These are phyloP conservation scores for Nylanderia fulva DNA, from an alignment of 1,140 invertebrate genomes.

Conservation along the genomic window DNA sequence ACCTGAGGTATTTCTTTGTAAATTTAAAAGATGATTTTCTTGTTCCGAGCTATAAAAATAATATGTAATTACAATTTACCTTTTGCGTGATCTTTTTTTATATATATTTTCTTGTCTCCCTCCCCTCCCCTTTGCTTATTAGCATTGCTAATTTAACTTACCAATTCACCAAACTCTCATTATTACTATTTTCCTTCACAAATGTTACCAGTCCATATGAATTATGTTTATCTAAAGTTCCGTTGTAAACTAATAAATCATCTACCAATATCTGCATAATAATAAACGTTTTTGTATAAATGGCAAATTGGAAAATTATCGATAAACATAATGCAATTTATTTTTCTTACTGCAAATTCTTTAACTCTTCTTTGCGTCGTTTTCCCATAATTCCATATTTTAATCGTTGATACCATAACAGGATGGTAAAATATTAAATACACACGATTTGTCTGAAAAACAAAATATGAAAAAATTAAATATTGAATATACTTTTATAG, in stretches of 20 bases:
- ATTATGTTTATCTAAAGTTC: slow-evolving; percentile 86
- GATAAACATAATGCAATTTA: not conserved
- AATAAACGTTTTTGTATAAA: slow-evolving; percentile 13
- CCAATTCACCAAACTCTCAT: slow-evolving; percentile 28
- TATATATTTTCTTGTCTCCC: not conserved
- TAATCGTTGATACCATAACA: slow-evolving; percentile 90
- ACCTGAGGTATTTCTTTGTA: slow-evolving; percentile 66
- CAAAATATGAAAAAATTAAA: slow-evolving; percentile 12
- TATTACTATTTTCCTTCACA: slow-evolving; percentile 69
- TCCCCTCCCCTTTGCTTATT: not conserved
- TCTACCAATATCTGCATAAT: slow-evolving; percentile 89
- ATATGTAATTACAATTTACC: not conserved
- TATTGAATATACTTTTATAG: not conserved
- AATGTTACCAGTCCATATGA: slow-evolving; percentile 86
- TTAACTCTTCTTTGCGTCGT: slow-evolving; percentile 91
- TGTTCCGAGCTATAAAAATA: slow-evolving; percentile 47
- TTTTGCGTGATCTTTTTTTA: not conserved
- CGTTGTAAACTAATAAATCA: slow-evolving; percentile 92
- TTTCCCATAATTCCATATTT: slow-evolving; percentile 95
- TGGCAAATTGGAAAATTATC: not conserved
- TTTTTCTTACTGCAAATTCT: slow-evolving; percentile 90
- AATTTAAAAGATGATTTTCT: slow-evolving; percentile 13
- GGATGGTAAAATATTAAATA: slow-evolving; percentile 93
- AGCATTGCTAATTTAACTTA: not conserved
- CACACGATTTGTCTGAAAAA: slow-evolving; percentile 88